These are phyloP conservation scores for Tiphia femorata DNA, from an alignment of 2,888 invertebrate genomes.

Conservation along the genomic window DNA sequence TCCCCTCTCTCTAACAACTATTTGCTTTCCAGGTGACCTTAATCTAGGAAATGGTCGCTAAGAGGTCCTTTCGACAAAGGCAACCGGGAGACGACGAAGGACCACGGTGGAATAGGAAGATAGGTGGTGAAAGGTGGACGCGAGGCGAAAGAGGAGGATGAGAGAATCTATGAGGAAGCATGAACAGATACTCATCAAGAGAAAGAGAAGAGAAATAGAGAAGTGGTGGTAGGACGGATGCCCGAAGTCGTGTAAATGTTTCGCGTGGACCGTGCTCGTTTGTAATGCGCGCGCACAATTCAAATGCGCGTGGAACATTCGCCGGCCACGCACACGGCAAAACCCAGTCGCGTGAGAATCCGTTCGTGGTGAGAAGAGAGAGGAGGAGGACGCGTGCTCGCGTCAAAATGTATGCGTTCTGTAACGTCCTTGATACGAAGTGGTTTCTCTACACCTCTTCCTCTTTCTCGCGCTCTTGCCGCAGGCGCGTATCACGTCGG, in stretches of 20 bases:
- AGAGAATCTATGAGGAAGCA: no score
- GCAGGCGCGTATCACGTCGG: no score
- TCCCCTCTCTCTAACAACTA: conserved; percentile 37
- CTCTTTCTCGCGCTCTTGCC: no score
- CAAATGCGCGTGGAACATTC: background rate
- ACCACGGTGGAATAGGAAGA: no score
- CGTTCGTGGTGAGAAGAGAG: background rate
- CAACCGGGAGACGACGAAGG: conserved; percentile 14
- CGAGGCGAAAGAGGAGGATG: background rate
- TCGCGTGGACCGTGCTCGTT: conserved; percentile 10
- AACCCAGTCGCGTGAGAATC: background rate
- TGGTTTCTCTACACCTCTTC: background rate
- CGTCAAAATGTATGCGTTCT: background rate
- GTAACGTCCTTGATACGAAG: background rate
- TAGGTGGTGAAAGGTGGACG: no score
- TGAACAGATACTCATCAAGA: no score
- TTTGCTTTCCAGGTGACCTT: conserved; percentile 50
- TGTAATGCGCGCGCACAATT: background rate
- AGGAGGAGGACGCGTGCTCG: background rate
- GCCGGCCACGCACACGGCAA: background rate
- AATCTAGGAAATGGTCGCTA: conserved; percentile 51
- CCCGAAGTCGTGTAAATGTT: conserved; percentile 14
- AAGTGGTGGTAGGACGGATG: conserved; percentile 1
- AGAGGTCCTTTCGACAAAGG: conserved; percentile 33
- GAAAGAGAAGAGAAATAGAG: no score